A percentile compares a stretch with the other conserved stretches of the same genome.
Evolutionary conservation across 2,797 vertebrate genomes (phyloP).

Genomic region (Acipenser oxyrinchus): DNA sequence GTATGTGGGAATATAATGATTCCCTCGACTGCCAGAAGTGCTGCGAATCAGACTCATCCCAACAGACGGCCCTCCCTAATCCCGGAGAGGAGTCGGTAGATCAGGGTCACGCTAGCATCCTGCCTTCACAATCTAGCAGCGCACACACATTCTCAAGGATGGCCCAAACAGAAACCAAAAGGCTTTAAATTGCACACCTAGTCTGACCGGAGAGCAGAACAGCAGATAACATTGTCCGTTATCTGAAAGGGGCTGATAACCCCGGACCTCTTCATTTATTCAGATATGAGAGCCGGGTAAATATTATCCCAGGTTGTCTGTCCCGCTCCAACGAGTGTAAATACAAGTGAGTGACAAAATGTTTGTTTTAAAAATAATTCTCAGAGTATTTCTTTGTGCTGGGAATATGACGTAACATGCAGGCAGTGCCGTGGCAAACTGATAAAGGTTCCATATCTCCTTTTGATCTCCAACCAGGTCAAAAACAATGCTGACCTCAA

Average conservation of each 20-base stretch:
- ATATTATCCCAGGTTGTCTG: slow-evolving; percentile 20
- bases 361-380: too few relatives aligned
- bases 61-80: slow-evolving; percentile 10
- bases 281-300: slow-evolving; percentile 12
- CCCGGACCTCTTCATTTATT: slow-evolving; percentile 4
- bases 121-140: neutral
- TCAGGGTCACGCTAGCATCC: neutral
- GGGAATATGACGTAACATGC: too few relatives aligned
- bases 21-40: slow-evolving; percentile 1
- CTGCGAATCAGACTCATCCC: slow-evolving; percentile 9
- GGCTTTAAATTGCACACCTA: too few relatives aligned
- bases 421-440: too few relatives aligned
- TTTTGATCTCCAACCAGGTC: too few relatives aligned
- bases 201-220: neutral
- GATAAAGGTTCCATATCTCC: too few relatives aligned
- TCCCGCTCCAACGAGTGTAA: neutral
- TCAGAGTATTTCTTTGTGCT: too few relatives aligned
- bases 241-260: neutral
- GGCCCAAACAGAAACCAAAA: too few relatives aligned
- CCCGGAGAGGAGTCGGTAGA: slow-evolving; percentile 1
- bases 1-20: too few relatives aligned
- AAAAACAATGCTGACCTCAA: too few relatives aligned
- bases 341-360: too few relatives aligned
- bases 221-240: slow-evolving; percentile 19
- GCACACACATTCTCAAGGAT: neutral